Percentiles rank a stretch among this genome's conserved stretches.
phyloP scores from a whole-genome alignment of 2,797 vertebrate species.

The Cetoscarus ocellatus region DNA sequence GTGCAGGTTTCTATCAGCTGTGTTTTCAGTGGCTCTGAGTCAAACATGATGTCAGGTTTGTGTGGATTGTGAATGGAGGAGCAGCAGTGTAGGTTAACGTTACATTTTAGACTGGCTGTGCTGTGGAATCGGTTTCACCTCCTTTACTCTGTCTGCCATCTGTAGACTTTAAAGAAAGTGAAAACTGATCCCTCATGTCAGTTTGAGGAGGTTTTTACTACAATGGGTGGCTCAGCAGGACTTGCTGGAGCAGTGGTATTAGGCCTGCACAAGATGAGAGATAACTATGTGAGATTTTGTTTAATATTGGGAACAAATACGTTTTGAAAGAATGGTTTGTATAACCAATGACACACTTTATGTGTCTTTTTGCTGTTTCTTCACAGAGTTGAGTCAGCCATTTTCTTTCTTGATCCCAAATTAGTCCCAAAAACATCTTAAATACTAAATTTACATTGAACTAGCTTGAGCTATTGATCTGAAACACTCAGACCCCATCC shows the following conservation, averaged over 20 bases:
- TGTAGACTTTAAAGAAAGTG: constrained; percentile 56
- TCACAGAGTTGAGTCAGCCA: too few relatives aligned
- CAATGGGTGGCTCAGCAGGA: constrained; percentile 16
- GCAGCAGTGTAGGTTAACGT: constrained; percentile 3
- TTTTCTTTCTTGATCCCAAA: too few relatives aligned
- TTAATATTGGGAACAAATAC: too few relatives aligned
- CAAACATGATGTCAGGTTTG: constrained; percentile 39
- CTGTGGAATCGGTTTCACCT: constrained; percentile 27
- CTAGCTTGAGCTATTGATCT: too few relatives aligned
- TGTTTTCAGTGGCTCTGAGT: constrained; percentile 41
- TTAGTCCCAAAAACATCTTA: too few relatives aligned
- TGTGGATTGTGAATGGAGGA: constrained; percentile 26
- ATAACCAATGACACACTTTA: too few relatives aligned
- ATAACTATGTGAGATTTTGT: too few relatives aligned
- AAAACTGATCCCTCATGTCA: constrained; percentile 48
- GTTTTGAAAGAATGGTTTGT: too few relatives aligned
- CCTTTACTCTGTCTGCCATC: constrained; percentile 43
- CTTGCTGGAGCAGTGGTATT: neutral
- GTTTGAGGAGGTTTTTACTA: neutral
- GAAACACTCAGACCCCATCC: too few relatives aligned
- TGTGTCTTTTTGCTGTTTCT: too few relatives aligned
- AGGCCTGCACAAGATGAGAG: too few relatives aligned
- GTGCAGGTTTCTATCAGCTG: constrained; percentile 54
- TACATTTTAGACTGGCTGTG: constrained; percentile 23
- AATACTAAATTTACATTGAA: too few relatives aligned